Evolutionary conservation across 1,140 invertebrate genomes (phyloP), one percentile per base, ranked within the genome.

Genomic region (Drosophila sp.): DNA sequence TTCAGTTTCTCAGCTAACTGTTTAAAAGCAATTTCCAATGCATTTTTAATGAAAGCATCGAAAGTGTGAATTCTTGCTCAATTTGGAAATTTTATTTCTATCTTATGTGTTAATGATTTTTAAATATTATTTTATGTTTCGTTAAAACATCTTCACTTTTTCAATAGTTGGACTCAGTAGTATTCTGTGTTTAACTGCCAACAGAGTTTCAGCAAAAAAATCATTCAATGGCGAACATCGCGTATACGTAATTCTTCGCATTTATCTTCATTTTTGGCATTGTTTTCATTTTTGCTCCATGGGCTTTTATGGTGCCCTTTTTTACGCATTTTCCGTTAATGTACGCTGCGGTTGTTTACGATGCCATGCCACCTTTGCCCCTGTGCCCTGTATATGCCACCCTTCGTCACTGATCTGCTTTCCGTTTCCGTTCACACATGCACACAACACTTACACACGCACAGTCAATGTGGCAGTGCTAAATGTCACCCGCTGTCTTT

Each of bases 191-290:
- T 57, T 56, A 34, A 18, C 50, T 32, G 18, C 36, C n/a, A 5
- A 0, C 8, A 14, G 5, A 32, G 34, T 9, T 16, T 18, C 21
- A 32, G 11, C 11, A 13, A 9, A 7, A 11, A 9, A 61, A 25
- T 13, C 40, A 14, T 59, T 67, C 36, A 29, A 27, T 25, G 38
- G 46, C 13, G 9, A 66, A 67, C 75, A 32, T 27, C 36, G 72
- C 76, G 78, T 46, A 41, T 76, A 79, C 80, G 72, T 57, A 77
- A 80, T 83, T 76, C 82, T 76, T 75, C 82, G 59, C 82, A 86
- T 86, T 86, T 69, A 82, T 86, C 78, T 86, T 86, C 78, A 86
- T 86, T 87, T 81, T 67, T 29, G 56, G 61, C 66, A 71, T 72
- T 80, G 64, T 77, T 86, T 76, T 81, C 74, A 40, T 80, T 56